These are phyloP conservation scores for Origma solitaria DNA, from an alignment of 2,113 vertebrate genomes.

Conservation along the genomic window DNA sequence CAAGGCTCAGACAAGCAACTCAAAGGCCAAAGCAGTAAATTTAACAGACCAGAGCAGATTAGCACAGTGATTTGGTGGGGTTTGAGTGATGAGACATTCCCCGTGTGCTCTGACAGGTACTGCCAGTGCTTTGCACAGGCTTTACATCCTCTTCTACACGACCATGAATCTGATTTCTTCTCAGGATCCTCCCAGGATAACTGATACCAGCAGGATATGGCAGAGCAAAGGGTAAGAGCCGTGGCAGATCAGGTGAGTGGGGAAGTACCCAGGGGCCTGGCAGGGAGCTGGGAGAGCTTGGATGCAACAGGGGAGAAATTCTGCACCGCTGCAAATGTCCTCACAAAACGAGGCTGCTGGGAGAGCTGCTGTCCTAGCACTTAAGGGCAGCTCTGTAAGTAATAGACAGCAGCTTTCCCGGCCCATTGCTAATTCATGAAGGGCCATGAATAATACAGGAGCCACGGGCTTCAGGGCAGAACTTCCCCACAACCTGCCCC, in stretches of 20 bases:
- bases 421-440: conserved; percentile 61
- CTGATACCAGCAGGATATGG: background rate
- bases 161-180: background rate
- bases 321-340: background rate
- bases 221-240: background rate
- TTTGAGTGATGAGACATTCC: background rate
- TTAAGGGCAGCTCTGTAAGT: background rate
- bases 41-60: background rate
- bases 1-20: conserved; percentile 1
- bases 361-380: background rate
- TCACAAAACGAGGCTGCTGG: background rate
- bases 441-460: conserved; percentile 62
- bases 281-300: background rate
- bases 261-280: no score
- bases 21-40: conserved; percentile 34
- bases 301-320: background rate
- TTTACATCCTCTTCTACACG: background rate
- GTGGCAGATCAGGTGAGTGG: background rate
- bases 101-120: background rate
- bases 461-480: conserved; percentile 13
- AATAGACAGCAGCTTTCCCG: background rate
- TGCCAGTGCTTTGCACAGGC: background rate
- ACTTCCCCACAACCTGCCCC: conserved; percentile 47
- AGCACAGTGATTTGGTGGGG: background rate
- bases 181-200: background rate